Percentiles rank a stretch among this genome's conserved stretches.
phyloP scores from a whole-genome alignment of 1,140 invertebrate genomes.

The Aphaenogaster ashmeadi region DNA sequence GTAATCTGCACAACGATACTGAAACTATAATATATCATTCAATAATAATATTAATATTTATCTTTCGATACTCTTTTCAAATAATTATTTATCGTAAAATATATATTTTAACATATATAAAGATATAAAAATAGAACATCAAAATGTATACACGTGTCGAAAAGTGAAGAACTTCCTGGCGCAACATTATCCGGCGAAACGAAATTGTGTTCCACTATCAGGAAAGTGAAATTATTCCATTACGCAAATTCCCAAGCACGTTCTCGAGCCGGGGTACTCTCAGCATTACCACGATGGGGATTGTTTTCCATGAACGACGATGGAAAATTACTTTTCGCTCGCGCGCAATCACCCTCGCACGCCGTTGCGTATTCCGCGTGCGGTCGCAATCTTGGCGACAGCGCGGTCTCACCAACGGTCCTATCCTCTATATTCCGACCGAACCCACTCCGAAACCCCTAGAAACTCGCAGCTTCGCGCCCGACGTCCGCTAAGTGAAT shows the following conservation, averaged over 20 bases:
- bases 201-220: slow-evolving; percentile 46
- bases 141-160: not conserved
- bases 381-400: slow-evolving; percentile 52
- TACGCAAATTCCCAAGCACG: slow-evolving; percentile 50
- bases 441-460: not conserved
- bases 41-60: not conserved
- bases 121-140: not conserved
- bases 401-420: not conserved
- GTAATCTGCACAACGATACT: not conserved
- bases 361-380: slow-evolving; percentile 58
- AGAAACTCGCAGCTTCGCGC: slow-evolving; percentile 34
- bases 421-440: not conserved
- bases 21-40: not conserved
- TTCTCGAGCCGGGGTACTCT: slow-evolving; percentile 11
- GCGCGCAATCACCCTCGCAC: slow-evolving; percentile 39
- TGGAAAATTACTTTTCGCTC: slow-evolving; percentile 53
- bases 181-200: not conserved
- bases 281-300: slow-evolving; percentile 28
- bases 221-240: slow-evolving; percentile 62
- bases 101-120: not conserved
- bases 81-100: not conserved
- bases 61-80: not conserved
- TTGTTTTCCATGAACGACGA: slow-evolving; percentile 57
- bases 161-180: not conserved
- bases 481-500: slow-evolving; percentile 73